A percentile compares a stretch with the other conserved stretches of the same genome.
phyloP scores from a whole-genome alignment of 2,888 invertebrate genomes.

The Drosophila borealis region DNA sequence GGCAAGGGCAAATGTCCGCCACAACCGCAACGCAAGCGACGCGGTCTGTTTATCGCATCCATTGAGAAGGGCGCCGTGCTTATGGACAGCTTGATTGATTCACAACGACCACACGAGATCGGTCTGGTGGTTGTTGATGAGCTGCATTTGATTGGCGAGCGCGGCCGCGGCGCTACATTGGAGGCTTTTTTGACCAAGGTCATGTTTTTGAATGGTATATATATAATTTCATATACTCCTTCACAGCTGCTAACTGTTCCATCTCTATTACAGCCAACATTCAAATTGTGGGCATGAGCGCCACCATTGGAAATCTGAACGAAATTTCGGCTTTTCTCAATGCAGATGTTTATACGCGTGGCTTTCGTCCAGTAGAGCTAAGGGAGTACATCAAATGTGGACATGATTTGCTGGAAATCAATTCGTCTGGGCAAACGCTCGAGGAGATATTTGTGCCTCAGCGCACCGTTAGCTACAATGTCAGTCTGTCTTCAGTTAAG shows the following conservation, averaged over 20 bases:
- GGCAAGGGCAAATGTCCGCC: slow-evolving; percentile 96
- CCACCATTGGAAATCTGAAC: slow-evolving; percentile 95
- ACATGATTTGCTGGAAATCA: slow-evolving; percentile 86
- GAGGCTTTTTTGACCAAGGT: slow-evolving; percentile 94
- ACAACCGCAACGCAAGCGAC: slow-evolving; percentile 89
- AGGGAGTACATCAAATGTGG: slow-evolving; percentile 93
- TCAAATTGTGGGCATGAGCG: slow-evolving; percentile 98
- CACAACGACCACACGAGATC: slow-evolving; percentile 89
- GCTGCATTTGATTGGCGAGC: slow-evolving; percentile 96
- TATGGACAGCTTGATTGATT: slow-evolving; percentile 93
- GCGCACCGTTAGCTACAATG: slow-evolving; percentile 86
- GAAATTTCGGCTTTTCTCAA: slow-evolving; percentile 93
- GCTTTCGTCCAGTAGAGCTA: slow-evolving; percentile 95
- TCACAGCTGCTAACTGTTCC: neutral
- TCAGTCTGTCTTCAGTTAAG: slow-evolving; percentile 17
- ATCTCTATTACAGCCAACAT: slow-evolving; percentile 86
- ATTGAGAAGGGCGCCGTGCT: slow-evolving; percentile 97
- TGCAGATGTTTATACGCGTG: slow-evolving; percentile 92
- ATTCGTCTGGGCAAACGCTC: slow-evolving; percentile 84
- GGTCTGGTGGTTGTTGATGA: slow-evolving; percentile 95
- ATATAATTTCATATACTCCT: neutral
- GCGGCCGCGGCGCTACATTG: slow-evolving; percentile 92
- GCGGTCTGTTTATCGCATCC: slow-evolving; percentile 95
- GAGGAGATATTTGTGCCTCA: slow-evolving; percentile 86
- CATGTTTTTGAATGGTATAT: slow-evolving; percentile 88